phyloP scores from a whole-genome alignment of 1,140 invertebrate genomes.

The Bombus fervidus region DNA sequence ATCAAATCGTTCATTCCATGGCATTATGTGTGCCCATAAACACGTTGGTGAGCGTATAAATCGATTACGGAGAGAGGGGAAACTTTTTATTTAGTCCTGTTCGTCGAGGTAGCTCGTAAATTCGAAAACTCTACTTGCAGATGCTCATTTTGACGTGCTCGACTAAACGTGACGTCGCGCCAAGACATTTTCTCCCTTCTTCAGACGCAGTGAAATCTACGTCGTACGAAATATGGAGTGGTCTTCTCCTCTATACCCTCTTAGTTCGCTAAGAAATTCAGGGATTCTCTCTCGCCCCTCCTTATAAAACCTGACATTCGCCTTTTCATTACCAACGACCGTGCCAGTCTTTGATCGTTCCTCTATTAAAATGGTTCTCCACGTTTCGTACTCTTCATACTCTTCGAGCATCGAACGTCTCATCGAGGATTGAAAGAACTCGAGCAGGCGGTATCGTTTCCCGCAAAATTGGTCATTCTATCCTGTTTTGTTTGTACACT shows the following conservation, averaged over 20 bases:
- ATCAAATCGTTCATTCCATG: neutral
- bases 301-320: constrained; percentile 53
- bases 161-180: constrained; percentile 62
- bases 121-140: constrained; percentile 63
- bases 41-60: constrained; percentile 9
- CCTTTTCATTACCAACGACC: constrained; percentile 51
- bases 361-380: constrained; percentile 59
- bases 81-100: constrained; percentile 55
- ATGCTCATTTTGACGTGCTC: constrained; percentile 66
- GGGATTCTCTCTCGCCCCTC: constrained; percentile 13
- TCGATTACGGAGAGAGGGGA: constrained; percentile 42
- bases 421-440: neutral
- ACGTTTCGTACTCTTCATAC: neutral
- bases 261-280: constrained; percentile 56
- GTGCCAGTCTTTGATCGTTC: constrained; percentile 49
- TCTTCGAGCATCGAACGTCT: neutral
- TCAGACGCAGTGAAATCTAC: constrained; percentile 49
- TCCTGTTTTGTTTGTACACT: neutral
- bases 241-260: constrained; percentile 8
- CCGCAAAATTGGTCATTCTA: constrained; percentile 7
- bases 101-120: constrained; percentile 58
- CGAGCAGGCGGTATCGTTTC: neutral
- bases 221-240: constrained; percentile 35
- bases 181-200: neutral
- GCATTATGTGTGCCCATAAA: constrained; percentile 28